A percentile compares a stretch with the other conserved stretches of the same genome.
phyloP scores from a whole-genome alignment of 2,888 invertebrate genomes.

The Clepsis dumicolana region DNA sequence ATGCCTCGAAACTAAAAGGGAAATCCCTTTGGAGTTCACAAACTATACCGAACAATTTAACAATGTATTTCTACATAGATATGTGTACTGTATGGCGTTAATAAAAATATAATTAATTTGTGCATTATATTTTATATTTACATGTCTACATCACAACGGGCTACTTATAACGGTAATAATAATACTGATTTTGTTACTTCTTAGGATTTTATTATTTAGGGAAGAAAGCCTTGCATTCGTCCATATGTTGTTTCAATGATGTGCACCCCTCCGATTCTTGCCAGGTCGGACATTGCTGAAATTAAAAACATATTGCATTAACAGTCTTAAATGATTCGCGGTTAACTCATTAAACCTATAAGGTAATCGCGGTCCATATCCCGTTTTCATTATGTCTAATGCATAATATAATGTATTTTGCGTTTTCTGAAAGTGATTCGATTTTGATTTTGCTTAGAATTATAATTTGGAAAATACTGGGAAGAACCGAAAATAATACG shows the following conservation, averaged over 20 bases:
- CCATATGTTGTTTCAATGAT: constrained; percentile 59
- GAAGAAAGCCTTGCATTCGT: constrained; percentile 58
- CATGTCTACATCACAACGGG: constrained; percentile 7
- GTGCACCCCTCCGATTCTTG: constrained; percentile 59
- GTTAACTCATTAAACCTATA: too few species aligned
- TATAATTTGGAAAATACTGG: too few species aligned
- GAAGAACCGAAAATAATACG: too few species aligned
- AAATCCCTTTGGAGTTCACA: neutral
- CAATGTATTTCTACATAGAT: neutral
- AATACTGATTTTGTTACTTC: constrained; percentile 8
- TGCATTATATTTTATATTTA: constrained; percentile 30
- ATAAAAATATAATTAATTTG: neutral
- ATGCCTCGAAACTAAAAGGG: constrained; percentile 11
- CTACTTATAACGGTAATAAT: constrained; percentile 11
- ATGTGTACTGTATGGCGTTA: neutral
- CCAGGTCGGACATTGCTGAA: constrained; percentile 72
- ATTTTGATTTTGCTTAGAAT: too few species aligned
- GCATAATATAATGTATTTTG: too few species aligned
- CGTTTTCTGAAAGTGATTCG: too few species aligned
- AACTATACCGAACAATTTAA: constrained; percentile 2
- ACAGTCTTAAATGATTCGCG: too few species aligned
- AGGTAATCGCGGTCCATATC: too few species aligned
- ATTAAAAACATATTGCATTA: constrained; percentile 38
- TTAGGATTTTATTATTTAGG: constrained; percentile 31
- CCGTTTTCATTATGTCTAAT: too few species aligned